phyloP scores from a whole-genome alignment of 1,140 invertebrate species.

The Zaprionus taronus region DNA sequence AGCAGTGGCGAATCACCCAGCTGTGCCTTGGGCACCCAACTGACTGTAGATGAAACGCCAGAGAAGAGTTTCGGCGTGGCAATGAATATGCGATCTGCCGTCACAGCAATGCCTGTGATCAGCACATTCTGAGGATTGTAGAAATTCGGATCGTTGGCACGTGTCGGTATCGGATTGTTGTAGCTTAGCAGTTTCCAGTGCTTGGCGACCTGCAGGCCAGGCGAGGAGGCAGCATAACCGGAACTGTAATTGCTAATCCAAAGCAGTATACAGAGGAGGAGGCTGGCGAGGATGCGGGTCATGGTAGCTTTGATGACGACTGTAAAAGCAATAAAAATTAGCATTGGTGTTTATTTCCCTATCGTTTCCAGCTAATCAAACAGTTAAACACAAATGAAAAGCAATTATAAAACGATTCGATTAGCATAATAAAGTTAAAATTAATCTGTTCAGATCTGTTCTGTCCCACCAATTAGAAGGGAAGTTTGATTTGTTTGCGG shows the following conservation, averaged over 20 bases:
- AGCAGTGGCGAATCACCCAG: conserved; percentile 88
- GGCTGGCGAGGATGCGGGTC: conserved; percentile 36
- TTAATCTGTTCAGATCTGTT: background rate
- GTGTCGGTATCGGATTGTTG: conserved; percentile 86
- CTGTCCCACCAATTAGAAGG: background rate
- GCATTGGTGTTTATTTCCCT: background rate
- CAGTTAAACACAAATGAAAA: background rate
- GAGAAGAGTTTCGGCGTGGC: conserved; percentile 89
- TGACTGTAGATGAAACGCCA: conserved; percentile 90
- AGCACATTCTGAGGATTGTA: conserved; percentile 89
- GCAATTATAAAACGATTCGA: background rate
- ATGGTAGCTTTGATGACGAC: conserved; percentile 3
- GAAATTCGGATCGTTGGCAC: conserved; percentile 86
- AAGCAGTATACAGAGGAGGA: conserved; percentile 36
- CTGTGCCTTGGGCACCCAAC: conserved; percentile 87
- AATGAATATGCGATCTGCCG: conserved; percentile 89
- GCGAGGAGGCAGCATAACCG: conserved; percentile 22
- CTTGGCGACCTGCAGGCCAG: conserved; percentile 87
- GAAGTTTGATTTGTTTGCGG: background rate
- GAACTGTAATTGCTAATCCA: conserved; percentile 21
- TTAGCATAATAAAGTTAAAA: background rate
- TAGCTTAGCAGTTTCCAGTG: conserved; percentile 90
- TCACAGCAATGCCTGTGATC: conserved; percentile 90
- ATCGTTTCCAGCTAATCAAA: conserved; percentile 4
- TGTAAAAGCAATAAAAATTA: conserved; percentile 16